Percentiles rank a stretch among this genome's conserved stretches.
Evolutionary conservation across 2,888 invertebrate genomes (phyloP).

Genomic region (Phortica okadai): DNA sequence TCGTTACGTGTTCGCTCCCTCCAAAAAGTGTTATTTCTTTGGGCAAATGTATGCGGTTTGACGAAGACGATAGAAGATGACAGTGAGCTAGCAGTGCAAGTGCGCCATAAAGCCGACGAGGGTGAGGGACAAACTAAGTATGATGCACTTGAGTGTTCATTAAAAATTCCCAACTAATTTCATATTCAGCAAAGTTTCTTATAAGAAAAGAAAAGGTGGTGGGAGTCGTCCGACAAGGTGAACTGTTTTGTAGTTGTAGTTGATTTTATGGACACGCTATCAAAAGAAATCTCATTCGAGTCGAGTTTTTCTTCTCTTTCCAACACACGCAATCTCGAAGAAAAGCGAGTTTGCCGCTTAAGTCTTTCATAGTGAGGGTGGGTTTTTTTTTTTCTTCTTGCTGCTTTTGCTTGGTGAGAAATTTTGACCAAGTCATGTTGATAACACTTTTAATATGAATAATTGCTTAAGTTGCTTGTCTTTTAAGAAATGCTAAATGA

Average conservation of each 20-base stretch:
- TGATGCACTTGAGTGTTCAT: slow-evolving; percentile 61
- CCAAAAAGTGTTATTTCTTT: slow-evolving; percentile 11
- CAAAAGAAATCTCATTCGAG: background rate
- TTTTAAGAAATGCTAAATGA: background rate
- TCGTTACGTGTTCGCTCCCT: slow-evolving; percentile 15
- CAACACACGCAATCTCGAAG: slow-evolving; percentile 15
- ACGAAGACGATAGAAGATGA: slow-evolving; percentile 45
- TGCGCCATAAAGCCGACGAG: slow-evolving; percentile 29
- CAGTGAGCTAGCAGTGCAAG: slow-evolving; percentile 48
- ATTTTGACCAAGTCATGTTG: background rate
- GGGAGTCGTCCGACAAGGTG: slow-evolving; percentile 45
- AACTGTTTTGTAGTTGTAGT: slow-evolving; percentile 61
- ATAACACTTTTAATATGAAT: slow-evolving; percentile 20
- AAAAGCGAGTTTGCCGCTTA: slow-evolving; percentile 58
- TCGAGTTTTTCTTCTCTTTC: background rate
- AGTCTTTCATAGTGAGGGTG: slow-evolving; percentile 60
- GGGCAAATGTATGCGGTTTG: slow-evolving; percentile 39
- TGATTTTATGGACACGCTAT: slow-evolving; percentile 43
- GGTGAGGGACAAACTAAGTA: slow-evolving; percentile 36
- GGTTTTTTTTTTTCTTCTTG: background rate
- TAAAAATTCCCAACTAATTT: slow-evolving; percentile 68
- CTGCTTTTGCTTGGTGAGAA: slow-evolving; percentile 4
- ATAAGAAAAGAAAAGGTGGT: slow-evolving; percentile 53
- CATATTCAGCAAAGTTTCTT: slow-evolving; percentile 62
- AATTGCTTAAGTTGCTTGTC: slow-evolving; percentile 10